Evolutionary conservation across 30 jellyfish, hydroid and myxozoan species (phyloP).

Genomic region (Turritopsis dohrnii): DNA sequence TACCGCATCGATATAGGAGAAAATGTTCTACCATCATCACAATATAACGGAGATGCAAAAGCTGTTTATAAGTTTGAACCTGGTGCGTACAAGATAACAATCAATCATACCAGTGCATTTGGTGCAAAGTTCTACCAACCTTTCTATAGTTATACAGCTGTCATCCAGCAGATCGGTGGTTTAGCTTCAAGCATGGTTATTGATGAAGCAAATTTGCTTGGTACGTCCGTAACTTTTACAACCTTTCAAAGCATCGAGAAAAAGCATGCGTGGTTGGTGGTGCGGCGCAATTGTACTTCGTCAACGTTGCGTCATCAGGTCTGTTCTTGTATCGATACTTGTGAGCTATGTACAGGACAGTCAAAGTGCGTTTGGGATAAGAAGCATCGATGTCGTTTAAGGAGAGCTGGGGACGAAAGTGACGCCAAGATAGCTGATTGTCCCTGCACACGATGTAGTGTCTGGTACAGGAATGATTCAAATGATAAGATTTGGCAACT

Average conservation of each 20-base stretch:
- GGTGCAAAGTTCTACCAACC: background rate
- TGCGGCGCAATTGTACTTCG: background rate
- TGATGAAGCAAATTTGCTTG: background rate
- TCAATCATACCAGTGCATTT: background rate
- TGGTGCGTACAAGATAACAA: background rate
- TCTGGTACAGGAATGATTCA: constrained; percentile 24
- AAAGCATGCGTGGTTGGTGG: background rate
- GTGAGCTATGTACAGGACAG: background rate
- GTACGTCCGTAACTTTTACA: background rate
- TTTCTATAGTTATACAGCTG: background rate
- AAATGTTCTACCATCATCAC: background rate
- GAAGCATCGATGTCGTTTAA: background rate
- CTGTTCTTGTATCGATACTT: constrained; percentile 7
- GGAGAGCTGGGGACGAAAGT: background rate
- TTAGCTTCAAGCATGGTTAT: constrained; percentile 1
- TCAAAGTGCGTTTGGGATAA: constrained; percentile 9
- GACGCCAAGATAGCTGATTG: background rate
- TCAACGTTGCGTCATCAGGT: background rate
- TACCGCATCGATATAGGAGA: background rate
- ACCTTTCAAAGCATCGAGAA: background rate
- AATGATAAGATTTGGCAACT: constrained; percentile 13
- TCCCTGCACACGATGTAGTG: constrained; percentile 23
- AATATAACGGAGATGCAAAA: background rate
- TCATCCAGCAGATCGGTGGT: constrained; percentile 1
- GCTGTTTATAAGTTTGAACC: background rate